phyloP scores from a whole-genome alignment of 2,888 invertebrate genomes.

The Tribolium freemani region DNA sequence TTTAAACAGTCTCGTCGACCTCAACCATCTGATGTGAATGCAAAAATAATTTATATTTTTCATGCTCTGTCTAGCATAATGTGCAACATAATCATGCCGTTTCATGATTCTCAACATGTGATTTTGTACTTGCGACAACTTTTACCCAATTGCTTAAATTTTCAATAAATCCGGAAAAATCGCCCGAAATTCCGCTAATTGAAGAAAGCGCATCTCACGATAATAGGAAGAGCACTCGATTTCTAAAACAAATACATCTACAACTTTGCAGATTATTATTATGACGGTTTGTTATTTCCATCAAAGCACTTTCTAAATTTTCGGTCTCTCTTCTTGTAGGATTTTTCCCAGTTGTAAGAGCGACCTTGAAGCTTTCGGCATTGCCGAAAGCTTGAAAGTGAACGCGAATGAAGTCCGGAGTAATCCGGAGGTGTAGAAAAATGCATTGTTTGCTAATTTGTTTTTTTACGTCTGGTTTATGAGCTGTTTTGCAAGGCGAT shows the following conservation, averaged over 20 bases:
- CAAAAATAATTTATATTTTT: background rate
- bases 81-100: background rate
- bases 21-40: background rate
- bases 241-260: constrained; percentile 13
- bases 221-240: constrained; percentile 1
- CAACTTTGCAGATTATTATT: background rate
- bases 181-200: background rate
- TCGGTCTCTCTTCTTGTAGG: background rate
- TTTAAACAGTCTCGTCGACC: background rate
- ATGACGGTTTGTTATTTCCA: background rate
- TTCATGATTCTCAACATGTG: background rate
- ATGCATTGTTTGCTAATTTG: background rate
- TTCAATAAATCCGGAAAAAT: background rate
- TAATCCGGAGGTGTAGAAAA: background rate
- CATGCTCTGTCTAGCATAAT: constrained; percentile 4
- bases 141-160: background rate
- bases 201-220: background rate
- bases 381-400: constrained; percentile 13
- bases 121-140: background rate
- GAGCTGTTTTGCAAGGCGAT: background rate
- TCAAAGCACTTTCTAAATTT: constrained; percentile 15
- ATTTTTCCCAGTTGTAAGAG: background rate
- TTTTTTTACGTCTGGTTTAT: background rate
- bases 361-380: constrained; percentile 24
- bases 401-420: constrained; percentile 5